A percentile compares a stretch with the other conserved stretches of the same genome.
Conservation (phyloP, 2,888 invertebrate genomes). For the Microchrysa polita region DNA sequence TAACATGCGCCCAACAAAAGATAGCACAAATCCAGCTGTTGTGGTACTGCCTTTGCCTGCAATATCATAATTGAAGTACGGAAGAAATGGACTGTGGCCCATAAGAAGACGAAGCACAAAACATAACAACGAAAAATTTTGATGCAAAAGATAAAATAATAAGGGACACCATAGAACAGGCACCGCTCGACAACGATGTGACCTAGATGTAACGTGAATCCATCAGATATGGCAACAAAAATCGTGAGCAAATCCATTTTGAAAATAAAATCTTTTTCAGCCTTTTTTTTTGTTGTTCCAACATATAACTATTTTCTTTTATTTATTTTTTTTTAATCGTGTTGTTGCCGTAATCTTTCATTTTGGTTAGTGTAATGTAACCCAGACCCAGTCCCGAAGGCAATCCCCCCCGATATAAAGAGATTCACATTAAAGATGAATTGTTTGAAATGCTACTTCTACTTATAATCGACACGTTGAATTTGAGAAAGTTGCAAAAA, state of each 20-base stretch:
- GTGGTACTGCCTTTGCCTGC: no score
- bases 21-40: no score
- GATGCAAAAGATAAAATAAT: conserved; percentile 29
- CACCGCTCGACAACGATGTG: background rate
- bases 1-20: background rate
- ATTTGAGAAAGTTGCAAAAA: conserved; percentile 29
- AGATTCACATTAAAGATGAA: background rate
- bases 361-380: no score
- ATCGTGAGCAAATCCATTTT: conserved; percentile 29
- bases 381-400: no score
- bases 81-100: background rate
- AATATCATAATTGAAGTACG: background rate
- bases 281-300: background rate
- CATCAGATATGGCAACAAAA: conserved; percentile 37
- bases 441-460: background rate
- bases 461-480: background rate
- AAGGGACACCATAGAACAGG: conserved; percentile 27
- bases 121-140: background rate
- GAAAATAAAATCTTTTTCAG: conserved; percentile 3
- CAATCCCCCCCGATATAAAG: no score
- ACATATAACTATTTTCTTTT: conserved; percentile 6
- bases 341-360: no score
- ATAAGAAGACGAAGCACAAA: background rate
- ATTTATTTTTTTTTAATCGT: no score
- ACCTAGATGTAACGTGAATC: conserved; percentile 37